Percentiles rank a stretch among this genome's conserved stretches.
phyloP scores from a whole-genome alignment of 2,888 invertebrate species.

The Antitype chi region DNA sequence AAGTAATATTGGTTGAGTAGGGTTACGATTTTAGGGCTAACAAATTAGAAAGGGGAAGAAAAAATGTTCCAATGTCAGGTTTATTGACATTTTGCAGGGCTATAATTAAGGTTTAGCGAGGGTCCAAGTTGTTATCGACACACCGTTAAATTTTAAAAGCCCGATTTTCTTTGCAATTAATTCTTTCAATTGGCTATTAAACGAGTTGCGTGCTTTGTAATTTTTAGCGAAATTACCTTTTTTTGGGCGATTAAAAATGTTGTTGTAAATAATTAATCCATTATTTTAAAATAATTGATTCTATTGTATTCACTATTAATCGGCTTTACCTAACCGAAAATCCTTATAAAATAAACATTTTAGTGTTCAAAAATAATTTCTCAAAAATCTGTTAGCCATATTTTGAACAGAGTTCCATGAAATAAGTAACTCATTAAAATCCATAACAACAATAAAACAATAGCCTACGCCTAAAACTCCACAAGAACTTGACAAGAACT shows the following conservation, averaged over 20 bases:
- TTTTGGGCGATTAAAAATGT: constrained; percentile 21
- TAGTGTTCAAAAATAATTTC: not conserved
- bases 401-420: not conserved
- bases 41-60: constrained; percentile 88
- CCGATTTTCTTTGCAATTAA: constrained; percentile 82
- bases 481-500: not conserved
- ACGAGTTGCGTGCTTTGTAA: constrained; percentile 63
- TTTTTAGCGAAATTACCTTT: constrained; percentile 22
- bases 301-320: not conserved
- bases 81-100: constrained; percentile 88
- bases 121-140: constrained; percentile 81
- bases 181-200: constrained; percentile 73
- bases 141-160: constrained; percentile 83
- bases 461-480: not conserved
- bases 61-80: constrained; percentile 86
- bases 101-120: constrained; percentile 88
- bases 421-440: not conserved
- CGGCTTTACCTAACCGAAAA: not conserved
- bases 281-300: not conserved
- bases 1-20: constrained; percentile 71
- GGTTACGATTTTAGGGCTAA: constrained; percentile 87
- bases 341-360: not conserved
- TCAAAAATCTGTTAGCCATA: no score
- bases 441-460: not conserved
- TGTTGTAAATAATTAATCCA: not conserved